Percentiles rank a stretch among this genome's conserved stretches.
Evolutionary conservation across 2,797 vertebrate genomes (phyloP).

Genomic region (Lepidocolaptes lacrymiger): DNA sequence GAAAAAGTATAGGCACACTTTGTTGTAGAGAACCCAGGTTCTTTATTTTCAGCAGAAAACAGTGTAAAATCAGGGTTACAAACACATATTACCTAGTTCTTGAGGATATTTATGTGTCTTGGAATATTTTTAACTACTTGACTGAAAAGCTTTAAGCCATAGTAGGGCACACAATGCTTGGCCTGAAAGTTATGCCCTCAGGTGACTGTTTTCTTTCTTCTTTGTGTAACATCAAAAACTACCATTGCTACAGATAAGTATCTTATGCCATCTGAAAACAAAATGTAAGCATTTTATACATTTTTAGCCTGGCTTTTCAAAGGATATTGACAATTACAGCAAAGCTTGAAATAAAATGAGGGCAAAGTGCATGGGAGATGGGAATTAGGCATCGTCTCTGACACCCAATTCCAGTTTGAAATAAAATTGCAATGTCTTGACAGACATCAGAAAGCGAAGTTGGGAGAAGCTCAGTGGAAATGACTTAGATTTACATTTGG

Average conservation of each 20-base stretch:
- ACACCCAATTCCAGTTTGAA: not conserved
- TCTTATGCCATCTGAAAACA: not conserved
- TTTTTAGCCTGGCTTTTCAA: not conserved
- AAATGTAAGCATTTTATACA: not conserved
- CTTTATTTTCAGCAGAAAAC: not conserved
- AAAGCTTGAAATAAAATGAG: not conserved
- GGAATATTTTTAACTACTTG: not conserved
- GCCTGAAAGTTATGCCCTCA: not conserved
- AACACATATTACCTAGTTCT: not conserved
- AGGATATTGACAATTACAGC: not conserved
- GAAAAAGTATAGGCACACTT: not conserved
- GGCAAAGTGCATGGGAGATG: not conserved
- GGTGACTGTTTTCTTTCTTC: not conserved
- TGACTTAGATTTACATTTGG: not conserved
- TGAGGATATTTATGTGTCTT: not conserved
- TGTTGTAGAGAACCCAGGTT: not conserved
- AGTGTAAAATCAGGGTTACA: not conserved
- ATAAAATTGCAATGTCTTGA: not conserved
- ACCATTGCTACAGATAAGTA: not conserved
- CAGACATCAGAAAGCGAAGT: not conserved
- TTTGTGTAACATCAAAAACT: not conserved
- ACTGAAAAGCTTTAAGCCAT: not conserved
- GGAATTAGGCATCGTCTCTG: not conserved
- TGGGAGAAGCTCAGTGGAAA: not conserved
- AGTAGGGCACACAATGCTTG: not conserved